phyloP scores from a whole-genome alignment of 2,113 vertebrate species.

The Physeter macrocephalus region DNA sequence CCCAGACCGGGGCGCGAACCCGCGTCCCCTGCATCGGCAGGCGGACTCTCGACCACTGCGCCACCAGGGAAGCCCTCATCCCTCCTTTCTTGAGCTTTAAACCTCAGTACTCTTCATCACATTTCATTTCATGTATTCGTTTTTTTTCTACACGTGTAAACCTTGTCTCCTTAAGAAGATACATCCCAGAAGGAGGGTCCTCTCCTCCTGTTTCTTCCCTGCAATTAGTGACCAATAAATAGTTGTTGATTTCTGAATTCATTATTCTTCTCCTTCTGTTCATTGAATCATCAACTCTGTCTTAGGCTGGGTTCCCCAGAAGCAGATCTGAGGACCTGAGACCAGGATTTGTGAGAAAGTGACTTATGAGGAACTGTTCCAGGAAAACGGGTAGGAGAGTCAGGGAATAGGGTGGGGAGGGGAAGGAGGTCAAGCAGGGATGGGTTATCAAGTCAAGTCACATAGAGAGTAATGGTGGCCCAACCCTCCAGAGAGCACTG shows the following conservation, averaged over 20 bases:
- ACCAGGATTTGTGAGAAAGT: not conserved
- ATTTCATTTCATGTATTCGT: not conserved
- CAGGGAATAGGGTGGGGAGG: too few relatives aligned
- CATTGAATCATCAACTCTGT: not conserved
- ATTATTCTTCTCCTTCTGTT: not conserved
- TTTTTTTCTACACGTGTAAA: not conserved
- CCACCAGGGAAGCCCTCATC: too few relatives aligned
- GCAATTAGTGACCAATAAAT: not conserved
- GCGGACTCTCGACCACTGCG: too few relatives aligned
- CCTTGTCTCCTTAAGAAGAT: not conserved
- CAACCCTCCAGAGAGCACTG: not conserved
- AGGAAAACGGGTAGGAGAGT: not conserved
- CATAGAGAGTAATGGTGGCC: not conserved
- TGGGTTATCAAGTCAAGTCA: not conserved
- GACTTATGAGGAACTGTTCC: not conserved
- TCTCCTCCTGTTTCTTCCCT: not conserved
- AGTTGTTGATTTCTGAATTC: not conserved
- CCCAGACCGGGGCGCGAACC: too few relatives aligned
- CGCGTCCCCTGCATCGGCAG: too few relatives aligned
- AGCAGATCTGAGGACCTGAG: not conserved
- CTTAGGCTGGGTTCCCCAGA: not conserved
- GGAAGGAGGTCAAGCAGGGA: not conserved
- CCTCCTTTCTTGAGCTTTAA: not conserved
- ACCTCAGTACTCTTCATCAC: not conserved
- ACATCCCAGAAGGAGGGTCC: not conserved